Evolutionary conservation across 2,888 invertebrate species (phyloP), one percentile per base, ranked within the genome.

Genomic region (Melinaea marsaeus): DNA sequence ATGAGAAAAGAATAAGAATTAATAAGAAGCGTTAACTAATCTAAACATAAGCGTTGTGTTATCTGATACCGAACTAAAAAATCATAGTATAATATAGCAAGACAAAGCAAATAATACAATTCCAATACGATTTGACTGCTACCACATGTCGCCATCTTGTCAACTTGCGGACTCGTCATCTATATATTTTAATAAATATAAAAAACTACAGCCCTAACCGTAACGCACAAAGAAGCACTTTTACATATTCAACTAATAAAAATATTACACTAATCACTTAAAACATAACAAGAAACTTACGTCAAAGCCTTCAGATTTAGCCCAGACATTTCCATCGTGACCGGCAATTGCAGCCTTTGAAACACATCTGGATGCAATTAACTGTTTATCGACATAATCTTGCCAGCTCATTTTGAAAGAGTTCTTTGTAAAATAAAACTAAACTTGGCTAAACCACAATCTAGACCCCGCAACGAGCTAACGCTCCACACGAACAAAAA

Each of bases 361-460:
- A 84, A 97, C 97, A 95, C 97, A 97, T 91, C 95, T 95, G 90
- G 97, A 97, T 88, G 97, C 97, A 93, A 97, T 93, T 93, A 97
- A 95, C 93, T 97, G 97, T 94, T 97, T 97, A 93, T 97, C 97
- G 92, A 97, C 96, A 94, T 97, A 97, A 95, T 97, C 97, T 95
- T 97, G 97, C 97, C 97, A 97, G 95, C 97, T 97, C 97, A 97
- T 97, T 92, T 92, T 94, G 92, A 88, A 78, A 81, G 78, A 88
- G 89, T 90, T 90, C 88, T 71, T 82, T 86, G 86, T 87, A 84
- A 86, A 86, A 85, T 88, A 86, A 86, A 89, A 90, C 90, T 88
- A 89, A 86, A 88, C 89, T 89, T 86, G 81, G 81, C 85, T 88
- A 86, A 82, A 82, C 78, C 87, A 88, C 88, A 84, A 85, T 85